Evolutionary conservation across 2,888 invertebrate genomes (phyloP).

Genomic region (Malthinus seriepunctatus): DNA sequence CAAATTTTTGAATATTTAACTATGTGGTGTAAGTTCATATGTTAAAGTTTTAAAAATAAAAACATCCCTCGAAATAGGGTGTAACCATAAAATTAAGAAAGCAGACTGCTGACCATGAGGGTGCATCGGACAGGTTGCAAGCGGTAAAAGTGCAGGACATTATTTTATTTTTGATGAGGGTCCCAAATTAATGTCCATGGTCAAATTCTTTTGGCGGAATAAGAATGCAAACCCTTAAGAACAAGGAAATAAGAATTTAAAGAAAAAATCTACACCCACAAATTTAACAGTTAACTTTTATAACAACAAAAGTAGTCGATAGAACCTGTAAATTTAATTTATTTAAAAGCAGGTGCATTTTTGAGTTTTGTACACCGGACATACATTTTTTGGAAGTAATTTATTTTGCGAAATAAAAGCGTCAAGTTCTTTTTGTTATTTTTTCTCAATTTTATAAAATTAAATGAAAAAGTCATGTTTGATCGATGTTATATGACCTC

Average conservation of each 20-base stretch:
- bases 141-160: conserved; percentile 43
- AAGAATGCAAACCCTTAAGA: conserved; percentile 24
- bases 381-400: conserved; percentile 28
- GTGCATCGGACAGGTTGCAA: conserved; percentile 43
- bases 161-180: conserved; percentile 53
- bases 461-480: conserved; percentile 38
- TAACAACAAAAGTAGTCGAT: conserved; percentile 31
- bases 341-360: conserved; percentile 49
- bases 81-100: conserved; percentile 28
- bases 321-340: conserved; percentile 46
- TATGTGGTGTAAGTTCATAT: not conserved
- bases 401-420: not conserved
- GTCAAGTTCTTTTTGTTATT: too few species aligned
- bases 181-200: conserved; percentile 51
- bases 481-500: conserved; percentile 54
- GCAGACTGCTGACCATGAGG: conserved; percentile 36
- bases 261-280: conserved; percentile 16
- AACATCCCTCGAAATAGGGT: conserved; percentile 26
- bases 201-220: conserved; percentile 36
- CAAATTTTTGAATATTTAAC: too few species aligned
- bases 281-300: conserved; percentile 25
- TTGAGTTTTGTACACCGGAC: conserved; percentile 31
- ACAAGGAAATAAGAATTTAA: conserved; percentile 7
- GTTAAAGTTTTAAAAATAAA: conserved; percentile 8
- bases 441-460: not conserved